Evolutionary conservation across 2,113 vertebrate species (phyloP), one percentile per base, ranked within the genome.

Genomic region (Osmerus mordax): DNA sequence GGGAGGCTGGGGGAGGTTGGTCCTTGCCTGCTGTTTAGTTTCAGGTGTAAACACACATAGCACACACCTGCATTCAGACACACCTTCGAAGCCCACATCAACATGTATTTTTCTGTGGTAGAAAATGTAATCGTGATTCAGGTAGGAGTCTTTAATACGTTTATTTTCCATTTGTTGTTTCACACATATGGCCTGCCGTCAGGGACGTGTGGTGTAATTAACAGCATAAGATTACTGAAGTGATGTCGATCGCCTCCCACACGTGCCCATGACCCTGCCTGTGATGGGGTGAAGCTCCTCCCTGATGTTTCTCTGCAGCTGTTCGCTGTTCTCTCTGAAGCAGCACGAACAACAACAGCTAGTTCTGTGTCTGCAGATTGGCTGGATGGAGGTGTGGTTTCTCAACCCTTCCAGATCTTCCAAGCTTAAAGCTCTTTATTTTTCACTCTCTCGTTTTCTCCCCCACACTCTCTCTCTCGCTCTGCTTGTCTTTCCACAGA

Each of bases 401-500:
- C 71, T 78, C 75, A 80, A 74, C 80, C 78, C 28, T 73, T 67
- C 77, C 79, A 62, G 9, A 23, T 25, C 60, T 28, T 81, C 84
- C 79, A 76, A 73, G 67, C 83, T 85, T 74, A 84, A 82, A 79
- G 16, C 75, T 75, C 76, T 83, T 86, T 84, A 83, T 81, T 87
- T 84, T 86, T 73, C 71, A 28, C 62, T 51, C 70, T 70, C 73
- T 73, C 71, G 58, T 80, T 72, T 82, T 75, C 71, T 13, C n/a
- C 19, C n/a, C 51, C 23, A 67, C 65, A 67, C 62, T 74, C 68
- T 75, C 76, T 59, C 74, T 72, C 76, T 77, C 77, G 82, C 77
- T 72, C 82, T 78, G 86, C 84, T 80, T 80, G 70, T 81, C 81
- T 87, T 86, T 85, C 62, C 32, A 70, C 69, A 80, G 83, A 88